Evolutionary conservation across 2,888 invertebrate genomes (phyloP).

Genomic region (Coleophora deauratella): DNA sequence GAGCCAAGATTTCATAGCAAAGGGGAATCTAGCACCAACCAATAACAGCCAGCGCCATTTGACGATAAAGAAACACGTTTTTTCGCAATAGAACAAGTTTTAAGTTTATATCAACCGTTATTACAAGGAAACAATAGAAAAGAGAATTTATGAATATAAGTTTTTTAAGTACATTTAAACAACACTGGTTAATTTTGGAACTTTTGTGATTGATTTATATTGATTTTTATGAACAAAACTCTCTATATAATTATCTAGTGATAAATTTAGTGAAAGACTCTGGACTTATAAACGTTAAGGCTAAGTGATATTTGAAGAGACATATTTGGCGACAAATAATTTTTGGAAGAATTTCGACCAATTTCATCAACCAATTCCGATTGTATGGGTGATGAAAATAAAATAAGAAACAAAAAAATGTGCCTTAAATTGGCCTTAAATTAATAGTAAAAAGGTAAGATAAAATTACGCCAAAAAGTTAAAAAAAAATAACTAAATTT

Average conservation of each 20-base stretch:
- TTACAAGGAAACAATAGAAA: slow-evolving; percentile 73
- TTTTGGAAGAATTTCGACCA: slow-evolving; percentile 64
- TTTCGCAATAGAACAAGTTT: slow-evolving; percentile 77
- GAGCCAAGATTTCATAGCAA: slow-evolving; percentile 63
- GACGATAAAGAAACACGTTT: slow-evolving; percentile 75
- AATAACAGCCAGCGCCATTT: slow-evolving; percentile 68
- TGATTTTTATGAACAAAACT: slow-evolving; percentile 68
- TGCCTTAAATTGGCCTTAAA: slow-evolving; percentile 76
- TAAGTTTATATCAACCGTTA: slow-evolving; percentile 75
- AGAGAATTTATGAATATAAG: slow-evolving; percentile 67
- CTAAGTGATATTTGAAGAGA: slow-evolving; percentile 68
- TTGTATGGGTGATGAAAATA: slow-evolving; percentile 55
- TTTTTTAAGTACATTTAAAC: slow-evolving; percentile 72
- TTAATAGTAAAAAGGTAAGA: slow-evolving; percentile 68
- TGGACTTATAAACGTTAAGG: slow-evolving; percentile 58
- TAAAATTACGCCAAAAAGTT: slow-evolving; percentile 53
- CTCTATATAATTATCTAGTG: slow-evolving; percentile 65
- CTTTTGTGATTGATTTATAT: slow-evolving; percentile 63
- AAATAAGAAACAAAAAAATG: slow-evolving; percentile 48
- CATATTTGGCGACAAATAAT: slow-evolving; percentile 54
- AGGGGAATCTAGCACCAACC: slow-evolving; percentile 57
- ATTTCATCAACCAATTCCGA: slow-evolving; percentile 63
- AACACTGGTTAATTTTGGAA: slow-evolving; percentile 75
- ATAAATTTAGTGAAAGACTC: slow-evolving; percentile 67
- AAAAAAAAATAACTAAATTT: slow-evolving; percentile 61